Evolutionary conservation across 2,888 invertebrate genomes (phyloP).

Genomic region (Calameuta filiformis): DNA sequence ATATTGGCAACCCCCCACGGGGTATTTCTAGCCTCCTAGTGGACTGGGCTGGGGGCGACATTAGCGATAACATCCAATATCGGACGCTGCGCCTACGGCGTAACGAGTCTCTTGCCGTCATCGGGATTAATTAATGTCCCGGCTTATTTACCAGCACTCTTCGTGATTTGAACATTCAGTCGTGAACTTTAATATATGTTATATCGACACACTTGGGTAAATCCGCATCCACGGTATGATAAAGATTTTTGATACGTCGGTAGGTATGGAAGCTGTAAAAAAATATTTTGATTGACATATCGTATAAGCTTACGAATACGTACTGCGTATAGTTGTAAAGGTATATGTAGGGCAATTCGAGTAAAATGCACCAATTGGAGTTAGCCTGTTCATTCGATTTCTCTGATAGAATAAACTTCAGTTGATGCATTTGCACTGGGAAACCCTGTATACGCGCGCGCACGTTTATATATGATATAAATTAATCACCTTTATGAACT

Average conservation of each 20-base stretch:
- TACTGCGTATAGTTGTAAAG: too few species aligned
- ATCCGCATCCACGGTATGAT: not conserved
- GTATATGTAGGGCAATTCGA: too few species aligned
- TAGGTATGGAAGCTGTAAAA: not conserved
- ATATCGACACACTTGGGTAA: not conserved
- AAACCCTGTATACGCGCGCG: not conserved
- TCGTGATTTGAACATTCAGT: not conserved
- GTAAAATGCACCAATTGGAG: not conserved
- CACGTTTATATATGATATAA: slow-evolving; percentile 10
- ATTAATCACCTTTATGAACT: slow-evolving; percentile 43
- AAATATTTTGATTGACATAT: not conserved
- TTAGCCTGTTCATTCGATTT: not conserved
- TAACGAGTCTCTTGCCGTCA: slow-evolving; percentile 2
- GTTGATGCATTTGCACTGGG: not conserved
- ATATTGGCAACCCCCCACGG: not conserved
- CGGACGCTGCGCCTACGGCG: not conserved
- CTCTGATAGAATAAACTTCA: not conserved
- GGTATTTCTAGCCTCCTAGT: not conserved
- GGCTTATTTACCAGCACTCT: not conserved
- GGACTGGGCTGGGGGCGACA: not conserved
- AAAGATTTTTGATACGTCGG: not conserved
- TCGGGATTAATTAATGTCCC: not conserved
- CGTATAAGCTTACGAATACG: not conserved
- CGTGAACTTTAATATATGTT: not conserved
- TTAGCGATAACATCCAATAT: slow-evolving; percentile 3